A percentile compares a stretch with the other conserved stretches of the same genome.
Evolutionary conservation across 2,888 invertebrate species (phyloP).

Genomic region (Gerris lacustris): DNA sequence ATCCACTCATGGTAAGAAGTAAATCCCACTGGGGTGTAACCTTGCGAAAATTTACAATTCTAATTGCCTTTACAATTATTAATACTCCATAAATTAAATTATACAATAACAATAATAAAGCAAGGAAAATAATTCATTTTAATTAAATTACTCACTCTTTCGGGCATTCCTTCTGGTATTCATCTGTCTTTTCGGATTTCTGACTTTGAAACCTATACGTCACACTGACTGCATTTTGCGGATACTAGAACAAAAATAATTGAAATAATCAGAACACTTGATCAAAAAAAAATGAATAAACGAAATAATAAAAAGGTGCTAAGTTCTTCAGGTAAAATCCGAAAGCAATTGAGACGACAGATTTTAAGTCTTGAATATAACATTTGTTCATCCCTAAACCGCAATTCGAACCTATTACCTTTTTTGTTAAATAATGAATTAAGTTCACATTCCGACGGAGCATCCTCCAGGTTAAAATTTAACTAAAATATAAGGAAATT

Average conservation of each 20-base stretch:
- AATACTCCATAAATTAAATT: background rate
- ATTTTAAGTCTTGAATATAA: background rate
- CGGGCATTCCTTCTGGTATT: background rate
- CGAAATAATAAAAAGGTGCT: background rate
- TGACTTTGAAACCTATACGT: background rate
- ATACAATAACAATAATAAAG: background rate
- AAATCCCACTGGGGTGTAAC: background rate
- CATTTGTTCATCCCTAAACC: background rate
- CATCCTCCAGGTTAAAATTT: background rate
- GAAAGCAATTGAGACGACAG: too few species aligned
- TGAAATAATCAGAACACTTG: background rate
- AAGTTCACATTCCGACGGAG: background rate
- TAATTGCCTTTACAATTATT: too few species aligned
- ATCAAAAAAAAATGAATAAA: background rate
- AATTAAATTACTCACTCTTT: background rate
- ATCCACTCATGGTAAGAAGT: too few species aligned
- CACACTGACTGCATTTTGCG: background rate
- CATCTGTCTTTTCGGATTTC: background rate
- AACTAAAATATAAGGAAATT: background rate
- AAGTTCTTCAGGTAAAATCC: too few species aligned
- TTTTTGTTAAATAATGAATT: conserved; percentile 6
- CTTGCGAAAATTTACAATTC: background rate
- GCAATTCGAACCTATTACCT: background rate
- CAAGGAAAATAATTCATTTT: background rate
- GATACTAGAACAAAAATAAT: background rate